Evolutionary conservation across 2,113 vertebrate genomes (phyloP), one percentile per base, ranked within the genome.

Genomic region (Bos taurus): DNA sequence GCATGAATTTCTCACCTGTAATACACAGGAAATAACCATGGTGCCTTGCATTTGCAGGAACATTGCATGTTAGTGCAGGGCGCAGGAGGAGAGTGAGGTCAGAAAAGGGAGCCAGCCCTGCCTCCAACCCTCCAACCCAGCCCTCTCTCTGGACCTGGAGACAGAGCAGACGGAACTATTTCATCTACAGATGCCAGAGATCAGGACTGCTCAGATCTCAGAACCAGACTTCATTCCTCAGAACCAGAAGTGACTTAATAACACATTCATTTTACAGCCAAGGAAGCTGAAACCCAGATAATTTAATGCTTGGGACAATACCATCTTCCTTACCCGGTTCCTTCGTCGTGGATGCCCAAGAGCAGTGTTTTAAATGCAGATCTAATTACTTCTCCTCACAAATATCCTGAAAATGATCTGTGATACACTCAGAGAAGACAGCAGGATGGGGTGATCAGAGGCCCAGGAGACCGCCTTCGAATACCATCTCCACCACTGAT

Each of bases 21-120:
- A 10, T 8, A 7, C 1, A 16, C 3, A 12, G 40, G 17, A 52
- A 25, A 10, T 62, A 54, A 50, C 6, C 30, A 43, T 0, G 12
- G 36, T 14, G 36, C 17, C 83, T 40, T 25, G 46, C 5, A 15
- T 62, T 28, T 54, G 33, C 19, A 83, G 91, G 77, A 91, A 84
- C 21, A 14, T 0, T 28, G 77, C 13, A 48, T 1, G 5, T 1
- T 46, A 21, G 26, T 2, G 56, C 1, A 4, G 3, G n/a, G 30
- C 0, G 3, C 3, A 43, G 1, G 2, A 1, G 8, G 28, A 46
- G 26, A 0, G 19, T 3, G 40, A n/a, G 64, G 9, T 40, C 12
- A 23, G 25, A n/a, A n/a, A 7, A 13, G 57, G 67, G 6, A 48
- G 6, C 33, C 28, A 12, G 74, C 3, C 62, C 74, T 9, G 64